phyloP scores from a whole-genome alignment of 1,140 invertebrate species.

The Gonatopus flavifemur region DNA sequence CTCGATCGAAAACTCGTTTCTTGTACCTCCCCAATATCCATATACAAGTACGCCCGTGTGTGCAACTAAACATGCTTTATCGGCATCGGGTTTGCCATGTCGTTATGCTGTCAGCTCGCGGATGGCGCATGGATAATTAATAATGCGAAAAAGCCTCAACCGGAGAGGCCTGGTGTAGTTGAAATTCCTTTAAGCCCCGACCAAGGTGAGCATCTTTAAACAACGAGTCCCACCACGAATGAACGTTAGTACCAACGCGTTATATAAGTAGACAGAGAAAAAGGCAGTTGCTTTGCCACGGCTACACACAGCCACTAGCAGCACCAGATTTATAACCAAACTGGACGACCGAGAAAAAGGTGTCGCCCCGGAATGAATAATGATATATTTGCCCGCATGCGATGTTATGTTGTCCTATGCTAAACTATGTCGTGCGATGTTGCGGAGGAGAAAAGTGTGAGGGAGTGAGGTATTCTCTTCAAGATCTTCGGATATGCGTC shows the following conservation, averaged over 20 bases:
- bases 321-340: constrained; percentile 39
- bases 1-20: no score
- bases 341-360: constrained; percentile 26
- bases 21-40: no score
- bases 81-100: no score
- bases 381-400: constrained; percentile 40
- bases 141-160: constrained; percentile 14
- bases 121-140: constrained; percentile 17
- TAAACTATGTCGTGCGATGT: no score
- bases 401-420: no score
- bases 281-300: constrained; percentile 16
- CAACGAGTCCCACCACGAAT: constrained; percentile 14
- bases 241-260: constrained; percentile 2
- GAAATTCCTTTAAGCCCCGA: constrained; percentile 6
- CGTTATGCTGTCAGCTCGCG: no score
- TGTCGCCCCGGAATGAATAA: constrained; percentile 40
- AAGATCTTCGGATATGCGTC: constrained; percentile 31
- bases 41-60: no score
- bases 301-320: constrained; percentile 11
- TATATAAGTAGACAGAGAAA: no score
- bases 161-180: neutral
- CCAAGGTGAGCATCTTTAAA: constrained; percentile 17
- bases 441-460: no score
- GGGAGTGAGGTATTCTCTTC: no score
- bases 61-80: no score